Base-by-base conservation (phyloP, 2,888 invertebrate species). In the Panorpa germanica region DNA sequence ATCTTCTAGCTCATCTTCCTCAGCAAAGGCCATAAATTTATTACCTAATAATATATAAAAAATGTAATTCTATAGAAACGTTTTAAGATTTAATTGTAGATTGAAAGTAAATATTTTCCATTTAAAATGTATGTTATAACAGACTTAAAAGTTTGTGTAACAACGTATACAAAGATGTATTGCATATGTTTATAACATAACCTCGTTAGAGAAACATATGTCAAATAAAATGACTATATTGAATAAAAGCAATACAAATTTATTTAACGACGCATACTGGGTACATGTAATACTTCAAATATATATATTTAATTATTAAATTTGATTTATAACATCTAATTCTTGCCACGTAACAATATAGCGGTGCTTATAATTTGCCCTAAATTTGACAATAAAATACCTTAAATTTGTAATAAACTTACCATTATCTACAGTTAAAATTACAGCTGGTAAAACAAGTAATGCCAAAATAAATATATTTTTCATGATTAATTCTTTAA, bases 341-440 rank as follows among this genome's bases (percentile, higher is more conserved):
- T 52, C 38, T 30, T 61, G 61, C 61, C 61, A 61, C 61, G 60
- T 62, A 55, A 30, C 35, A 41, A 34, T 29, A 29, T 37, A 34
- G 19, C 34, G 21, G 29, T 24, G 10, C 20, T 19, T 23, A 28
- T 8, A 32, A 32, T n/a, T n/a, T n/a, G n/a, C n/a, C n/a, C 28
- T 25, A 11, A 31, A 7, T 42, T 38, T 21, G 37, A 39, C 34
- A 39, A 38, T 37, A 38, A 42, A 38, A 37, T 43, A n/a, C n/a
- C n/a, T n/a, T 44, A 42, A 43, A 37, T 39, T 41, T 40, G 39
- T 37, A 39, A 34, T 35, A 34, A 46, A 64, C 73, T 76, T 64
- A 82, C 81, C 72, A 53, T 59, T 63, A 51, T 70, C 68, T 39
- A 73, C 63, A 40, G 71, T 70, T 41, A 75, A 64, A 40, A 80